Conservation (phyloP, 2,888 invertebrate species). For the Vanessa cardui region DNA sequence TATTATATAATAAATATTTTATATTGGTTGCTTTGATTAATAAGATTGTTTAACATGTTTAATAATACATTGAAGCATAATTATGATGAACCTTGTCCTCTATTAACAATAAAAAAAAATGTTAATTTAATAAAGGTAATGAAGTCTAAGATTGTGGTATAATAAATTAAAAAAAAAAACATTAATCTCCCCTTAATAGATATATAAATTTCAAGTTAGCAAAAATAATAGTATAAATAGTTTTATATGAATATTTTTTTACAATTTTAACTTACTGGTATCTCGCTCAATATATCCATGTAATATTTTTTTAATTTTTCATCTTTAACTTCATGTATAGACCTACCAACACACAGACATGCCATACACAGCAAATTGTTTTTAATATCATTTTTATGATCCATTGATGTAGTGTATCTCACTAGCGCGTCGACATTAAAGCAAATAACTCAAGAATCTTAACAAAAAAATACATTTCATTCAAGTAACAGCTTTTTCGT, state of each 20-base stretch:
- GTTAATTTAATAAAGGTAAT: too few relatives aligned
- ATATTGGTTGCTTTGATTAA: too few relatives aligned
- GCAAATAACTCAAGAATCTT: background rate
- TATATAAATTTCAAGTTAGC: too few relatives aligned
- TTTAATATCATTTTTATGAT: conserved; percentile 26
- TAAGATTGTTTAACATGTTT: too few relatives aligned
- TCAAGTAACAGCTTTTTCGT: background rate
- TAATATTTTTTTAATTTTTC: conserved; percentile 61
- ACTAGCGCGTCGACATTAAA: background rate
- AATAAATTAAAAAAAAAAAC: too few relatives aligned
- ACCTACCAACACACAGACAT: conserved; percentile 64
- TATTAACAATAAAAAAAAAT: too few relatives aligned
- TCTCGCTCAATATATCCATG: conserved; percentile 59
- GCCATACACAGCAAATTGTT: conserved; percentile 61
- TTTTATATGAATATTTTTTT: background rate
- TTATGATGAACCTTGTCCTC: too few relatives aligned
- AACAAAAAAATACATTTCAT: background rate
- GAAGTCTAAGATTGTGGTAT: too few relatives aligned
- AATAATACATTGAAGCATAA: too few relatives aligned
- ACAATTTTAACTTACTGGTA: conserved; percentile 58
- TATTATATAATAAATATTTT: background rate
- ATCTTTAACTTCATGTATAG: conserved; percentile 54
- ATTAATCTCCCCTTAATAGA: too few relatives aligned
- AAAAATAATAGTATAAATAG: too few relatives aligned
- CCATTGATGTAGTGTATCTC: conserved; percentile 16